Percentiles rank a stretch among this genome's conserved stretches.
Conservation (phyloP, 1,140 invertebrate species). For the Solenopsis fugax region DNA sequence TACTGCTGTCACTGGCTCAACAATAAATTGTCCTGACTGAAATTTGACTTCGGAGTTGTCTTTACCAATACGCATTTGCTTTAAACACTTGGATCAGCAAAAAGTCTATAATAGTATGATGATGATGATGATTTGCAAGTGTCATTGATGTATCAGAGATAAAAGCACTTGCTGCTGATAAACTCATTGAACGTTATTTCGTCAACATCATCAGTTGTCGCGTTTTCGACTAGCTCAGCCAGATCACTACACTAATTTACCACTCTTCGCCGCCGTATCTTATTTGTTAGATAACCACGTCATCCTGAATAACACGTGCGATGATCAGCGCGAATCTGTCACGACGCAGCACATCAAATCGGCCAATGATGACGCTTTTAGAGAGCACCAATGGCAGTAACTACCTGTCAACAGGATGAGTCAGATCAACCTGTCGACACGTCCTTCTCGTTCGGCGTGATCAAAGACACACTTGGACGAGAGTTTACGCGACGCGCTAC, state of each 20-base stretch:
- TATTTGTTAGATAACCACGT: constrained; percentile 8
- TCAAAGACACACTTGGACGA: constrained; percentile 62
- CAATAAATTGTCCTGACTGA: constrained; percentile 6
- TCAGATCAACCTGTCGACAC: constrained; percentile 42
- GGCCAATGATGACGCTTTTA: background rate
- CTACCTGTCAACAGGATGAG: constrained; percentile 43
- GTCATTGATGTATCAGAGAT: constrained; percentile 40
- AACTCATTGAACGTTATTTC: constrained; percentile 40
- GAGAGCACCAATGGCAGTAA: constrained; percentile 6
- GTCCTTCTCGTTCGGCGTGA: constrained; percentile 56
- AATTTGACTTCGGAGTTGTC: background rate
- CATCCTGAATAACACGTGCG: constrained; percentile 40
- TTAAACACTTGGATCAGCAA: background rate
- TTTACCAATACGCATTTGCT: background rate
- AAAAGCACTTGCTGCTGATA: constrained; percentile 37
- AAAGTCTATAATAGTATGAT: constrained; percentile 10
- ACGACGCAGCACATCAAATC: constrained; percentile 16
- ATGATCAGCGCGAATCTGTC: constrained; percentile 5
- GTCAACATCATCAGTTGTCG: background rate
- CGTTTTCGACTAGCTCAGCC: background rate
- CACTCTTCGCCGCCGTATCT: constrained; percentile 2
- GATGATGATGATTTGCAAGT: constrained; percentile 22
- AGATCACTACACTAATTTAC: constrained; percentile 41
- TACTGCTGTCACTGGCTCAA: background rate
- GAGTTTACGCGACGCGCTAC: constrained; percentile 68